Conservation (phyloP, 2,797 vertebrate species). For the Phataginus tetradactyla region DNA sequence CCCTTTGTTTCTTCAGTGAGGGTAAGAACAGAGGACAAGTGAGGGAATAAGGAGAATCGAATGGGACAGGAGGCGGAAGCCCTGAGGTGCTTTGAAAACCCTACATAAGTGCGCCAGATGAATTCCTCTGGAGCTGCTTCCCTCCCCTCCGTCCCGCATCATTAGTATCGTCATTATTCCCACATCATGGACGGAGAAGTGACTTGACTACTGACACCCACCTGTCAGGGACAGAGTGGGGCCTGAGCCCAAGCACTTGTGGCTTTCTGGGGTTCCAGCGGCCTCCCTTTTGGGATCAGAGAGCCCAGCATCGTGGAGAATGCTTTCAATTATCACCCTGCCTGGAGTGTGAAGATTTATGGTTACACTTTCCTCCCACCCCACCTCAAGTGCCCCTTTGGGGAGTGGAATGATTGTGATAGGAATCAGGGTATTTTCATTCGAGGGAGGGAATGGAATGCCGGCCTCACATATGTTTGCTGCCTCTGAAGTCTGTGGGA, state of each 20-base stretch:
- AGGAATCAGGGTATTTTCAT: constrained; percentile 78
- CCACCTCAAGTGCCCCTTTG: constrained; percentile 37
- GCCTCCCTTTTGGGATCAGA: constrained; percentile 64
- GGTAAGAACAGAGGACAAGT: neutral
- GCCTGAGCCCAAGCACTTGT: neutral
- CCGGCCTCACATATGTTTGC: constrained; percentile 71
- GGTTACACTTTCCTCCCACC: constrained; percentile 70
- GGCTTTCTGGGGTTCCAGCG: constrained; percentile 37
- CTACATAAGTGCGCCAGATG: neutral
- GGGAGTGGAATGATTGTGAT: constrained; percentile 75
- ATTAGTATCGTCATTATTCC: neutral
- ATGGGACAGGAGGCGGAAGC: neutral
- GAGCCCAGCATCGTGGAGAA: constrained; percentile 73
- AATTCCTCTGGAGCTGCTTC: neutral
- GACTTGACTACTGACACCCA: neutral
- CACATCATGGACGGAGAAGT: neutral
- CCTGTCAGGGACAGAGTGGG: neutral
- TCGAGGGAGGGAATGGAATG: constrained; percentile 73
- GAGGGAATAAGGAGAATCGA: neutral
- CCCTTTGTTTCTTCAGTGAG: neutral
- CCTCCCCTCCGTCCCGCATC: neutral
- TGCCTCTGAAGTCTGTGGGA: constrained; percentile 72
- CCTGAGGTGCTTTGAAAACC: neutral
- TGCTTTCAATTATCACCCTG: constrained; percentile 86
- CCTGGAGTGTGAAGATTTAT: constrained; percentile 78